Conservation (phyloP, 1,140 invertebrate species). For the Atta cephalotes region DNA sequence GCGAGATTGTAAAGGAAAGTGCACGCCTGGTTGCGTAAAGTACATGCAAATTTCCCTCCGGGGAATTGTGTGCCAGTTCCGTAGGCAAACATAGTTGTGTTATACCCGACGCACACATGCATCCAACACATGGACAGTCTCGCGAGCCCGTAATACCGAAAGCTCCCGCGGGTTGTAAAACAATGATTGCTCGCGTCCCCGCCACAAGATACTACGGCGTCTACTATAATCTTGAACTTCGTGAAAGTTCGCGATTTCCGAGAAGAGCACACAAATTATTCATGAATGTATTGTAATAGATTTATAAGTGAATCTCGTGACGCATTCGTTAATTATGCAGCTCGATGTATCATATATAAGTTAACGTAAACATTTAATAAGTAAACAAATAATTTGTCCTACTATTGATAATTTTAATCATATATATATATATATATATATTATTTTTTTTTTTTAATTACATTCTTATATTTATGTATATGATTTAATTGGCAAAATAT, state of each 20-base stretch:
- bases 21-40: constrained; percentile 56
- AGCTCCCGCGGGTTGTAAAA: constrained; percentile 58
- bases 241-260: constrained; percentile 48
- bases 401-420: background rate
- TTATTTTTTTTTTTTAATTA: background rate
- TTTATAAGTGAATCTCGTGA: constrained; percentile 42
- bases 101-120: constrained; percentile 2
- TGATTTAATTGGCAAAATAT: background rate
- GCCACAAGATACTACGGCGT: constrained; percentile 42
- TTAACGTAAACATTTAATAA: background rate
- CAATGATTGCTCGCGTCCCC: constrained; percentile 53
- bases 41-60: constrained; percentile 60
- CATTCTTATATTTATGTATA: background rate
- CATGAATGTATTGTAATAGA: constrained; percentile 54
- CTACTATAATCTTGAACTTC: constrained; percentile 60
- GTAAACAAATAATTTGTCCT: background rate
- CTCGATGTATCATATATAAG: constrained; percentile 1
- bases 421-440: background rate
- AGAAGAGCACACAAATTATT: constrained; percentile 40
- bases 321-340: background rate
- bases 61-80: constrained; percentile 59
- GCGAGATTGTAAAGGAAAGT: constrained; percentile 65
- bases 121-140: background rate
- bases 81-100: constrained; percentile 51
- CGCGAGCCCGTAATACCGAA: constrained; percentile 36